Evolutionary conservation across 2,888 invertebrate genomes (phyloP).

Genomic region (Tolmerus cingulatus): DNA sequence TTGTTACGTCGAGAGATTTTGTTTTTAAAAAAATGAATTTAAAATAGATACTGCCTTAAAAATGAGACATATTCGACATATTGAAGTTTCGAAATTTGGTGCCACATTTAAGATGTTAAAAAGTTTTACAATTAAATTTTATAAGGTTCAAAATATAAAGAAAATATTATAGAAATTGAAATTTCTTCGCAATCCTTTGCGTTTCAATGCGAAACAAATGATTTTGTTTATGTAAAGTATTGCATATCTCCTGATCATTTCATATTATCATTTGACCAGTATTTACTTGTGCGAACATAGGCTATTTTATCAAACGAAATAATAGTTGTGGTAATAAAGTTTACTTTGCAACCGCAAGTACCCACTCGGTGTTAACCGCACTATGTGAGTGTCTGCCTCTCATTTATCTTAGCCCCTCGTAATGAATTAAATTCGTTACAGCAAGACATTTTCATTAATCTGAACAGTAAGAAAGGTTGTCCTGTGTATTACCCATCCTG

Average conservation of each 20-base stretch:
- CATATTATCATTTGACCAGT: conserved; percentile 22
- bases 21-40: too few species aligned
- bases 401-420: conserved; percentile 44
- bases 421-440: conserved; percentile 48
- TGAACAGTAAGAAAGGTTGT: conserved; percentile 6
- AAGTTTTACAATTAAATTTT: too few species aligned
- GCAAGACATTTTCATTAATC: conserved; percentile 47
- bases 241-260: background rate
- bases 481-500: conserved; percentile 7
- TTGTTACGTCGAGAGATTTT: too few species aligned
- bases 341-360: conserved; percentile 2
- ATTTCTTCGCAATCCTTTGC: background rate
- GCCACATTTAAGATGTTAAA: too few species aligned
- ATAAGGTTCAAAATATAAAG: too few species aligned
- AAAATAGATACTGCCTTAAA: too few species aligned
- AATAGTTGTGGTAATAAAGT: background rate
- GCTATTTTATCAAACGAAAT: background rate
- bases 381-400: conserved; percentile 5
- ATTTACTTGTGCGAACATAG: background rate
- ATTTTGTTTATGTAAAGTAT: background rate
- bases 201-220: background rate
- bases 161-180: too few species aligned
- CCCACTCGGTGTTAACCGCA: conserved; percentile 7
- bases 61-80: too few species aligned
- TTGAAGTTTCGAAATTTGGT: too few species aligned